phyloP scores from a whole-genome alignment of 1,140 invertebrate genomes.

The Aphis craccivora region DNA sequence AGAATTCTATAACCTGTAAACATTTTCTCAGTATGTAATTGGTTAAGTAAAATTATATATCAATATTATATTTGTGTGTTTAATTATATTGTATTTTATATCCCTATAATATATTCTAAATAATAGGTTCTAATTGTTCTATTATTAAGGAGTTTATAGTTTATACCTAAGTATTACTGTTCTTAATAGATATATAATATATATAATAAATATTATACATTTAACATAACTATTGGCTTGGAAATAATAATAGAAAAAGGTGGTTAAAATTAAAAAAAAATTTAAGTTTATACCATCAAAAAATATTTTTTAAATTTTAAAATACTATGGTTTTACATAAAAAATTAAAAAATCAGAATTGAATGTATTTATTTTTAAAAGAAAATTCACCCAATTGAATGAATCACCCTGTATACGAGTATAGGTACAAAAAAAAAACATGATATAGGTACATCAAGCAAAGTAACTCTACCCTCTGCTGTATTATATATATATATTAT shows the following conservation, averaged over 20 bases:
- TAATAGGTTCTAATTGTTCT: not conserved
- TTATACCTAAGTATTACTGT: not conserved
- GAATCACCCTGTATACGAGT: not conserved
- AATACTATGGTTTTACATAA: not conserved
- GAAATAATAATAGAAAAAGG: not conserved
- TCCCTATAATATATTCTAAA: not conserved
- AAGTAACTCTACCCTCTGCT: constrained; percentile 15
- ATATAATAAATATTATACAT: not conserved
- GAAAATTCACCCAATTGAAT: not conserved
- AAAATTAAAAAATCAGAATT: not conserved
- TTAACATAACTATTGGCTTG: not conserved
- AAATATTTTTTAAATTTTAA: not conserved
- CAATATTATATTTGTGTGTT: not conserved
- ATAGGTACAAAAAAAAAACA: not conserved
- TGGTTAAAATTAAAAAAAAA: not conserved
- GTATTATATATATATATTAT: not conserved
- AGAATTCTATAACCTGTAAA: not conserved
- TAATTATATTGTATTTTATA: not conserved
- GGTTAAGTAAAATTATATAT: not conserved
- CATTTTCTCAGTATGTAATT: not conserved
- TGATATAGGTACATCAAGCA: not conserved
- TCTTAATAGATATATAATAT: not conserved
- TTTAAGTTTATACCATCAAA: not conserved
- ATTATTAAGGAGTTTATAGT: not conserved
- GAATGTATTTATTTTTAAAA: not conserved